Conservation (phyloP, 1,140 invertebrate genomes). For the Chironomus tepperi region DNA sequence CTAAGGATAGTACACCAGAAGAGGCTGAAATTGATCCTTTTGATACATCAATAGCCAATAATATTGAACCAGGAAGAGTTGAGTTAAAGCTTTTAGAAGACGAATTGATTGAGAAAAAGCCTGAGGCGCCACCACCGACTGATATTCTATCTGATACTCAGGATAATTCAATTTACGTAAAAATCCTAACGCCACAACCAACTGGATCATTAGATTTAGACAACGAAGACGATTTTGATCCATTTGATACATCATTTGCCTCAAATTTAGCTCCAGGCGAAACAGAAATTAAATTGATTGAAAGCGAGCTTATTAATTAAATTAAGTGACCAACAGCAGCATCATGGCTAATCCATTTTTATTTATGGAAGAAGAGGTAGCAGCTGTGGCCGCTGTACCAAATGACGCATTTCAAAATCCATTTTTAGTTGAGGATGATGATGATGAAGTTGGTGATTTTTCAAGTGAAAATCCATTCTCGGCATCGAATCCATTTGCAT, state of each 20-base stretch:
- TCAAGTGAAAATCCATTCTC: conserved; percentile 51
- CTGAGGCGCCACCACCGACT: conserved; percentile 1
- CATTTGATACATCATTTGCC: conserved; percentile 72
- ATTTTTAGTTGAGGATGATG: conserved; percentile 53
- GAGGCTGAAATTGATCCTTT: conserved; percentile 58
- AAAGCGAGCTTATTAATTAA: conserved; percentile 36
- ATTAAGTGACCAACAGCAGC: conserved; percentile 25
- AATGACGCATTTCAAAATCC: conserved; percentile 54
- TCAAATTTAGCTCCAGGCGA: conserved; percentile 62
- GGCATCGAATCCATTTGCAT: conserved; percentile 52
- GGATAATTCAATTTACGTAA: background rate
- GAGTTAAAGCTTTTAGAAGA: conserved; percentile 68
- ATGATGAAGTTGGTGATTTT: conserved; percentile 34
- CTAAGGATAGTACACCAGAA: conserved; percentile 29
- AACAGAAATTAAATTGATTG: conserved; percentile 62
- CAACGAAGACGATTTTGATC: conserved; percentile 45
- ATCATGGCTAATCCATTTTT: conserved; percentile 68
- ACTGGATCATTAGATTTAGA: conserved; percentile 29
- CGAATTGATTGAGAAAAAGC: conserved; percentile 49
- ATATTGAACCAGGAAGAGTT: conserved; percentile 64
- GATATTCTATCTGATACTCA: background rate
- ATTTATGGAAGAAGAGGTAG: conserved; percentile 55
- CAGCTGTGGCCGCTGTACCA: conserved; percentile 38
- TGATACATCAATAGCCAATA: conserved; percentile 66
- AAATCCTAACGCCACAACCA: conserved; percentile 12